Conservation (phyloP, 1,140 invertebrate species). For the Macrobrachium nipponense region DNA sequence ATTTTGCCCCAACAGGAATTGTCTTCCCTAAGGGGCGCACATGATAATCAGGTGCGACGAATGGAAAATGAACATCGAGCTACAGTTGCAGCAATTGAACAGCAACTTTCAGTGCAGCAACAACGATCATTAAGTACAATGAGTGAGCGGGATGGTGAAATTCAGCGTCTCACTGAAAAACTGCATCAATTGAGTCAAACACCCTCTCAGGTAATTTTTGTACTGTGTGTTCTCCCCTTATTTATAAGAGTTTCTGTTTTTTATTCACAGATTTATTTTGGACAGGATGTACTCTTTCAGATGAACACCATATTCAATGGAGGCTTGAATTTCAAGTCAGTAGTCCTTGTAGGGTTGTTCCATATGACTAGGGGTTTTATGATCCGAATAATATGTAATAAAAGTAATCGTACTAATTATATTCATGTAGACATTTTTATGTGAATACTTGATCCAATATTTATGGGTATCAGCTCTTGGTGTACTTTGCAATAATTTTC, state of each 20-base stretch:
- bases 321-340: too few species aligned
- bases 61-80: conserved; percentile 71
- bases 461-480: too few species aligned
- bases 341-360: too few species aligned
- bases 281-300: too few species aligned
- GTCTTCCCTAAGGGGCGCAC: conserved; percentile 13
- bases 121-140: conserved; percentile 81
- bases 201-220: conserved; percentile 35
- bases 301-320: too few species aligned
- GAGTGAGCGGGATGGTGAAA: conserved; percentile 85
- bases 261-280: not conserved
- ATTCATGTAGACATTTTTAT: too few species aligned
- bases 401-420: too few species aligned
- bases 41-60: conserved; percentile 40
- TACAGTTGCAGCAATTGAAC: conserved; percentile 74
- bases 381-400: too few species aligned
- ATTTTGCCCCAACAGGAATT: conserved; percentile 5
- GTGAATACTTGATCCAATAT: too few species aligned
- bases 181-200: conserved; percentile 72
- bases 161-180: conserved; percentile 75
- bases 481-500: too few species aligned
- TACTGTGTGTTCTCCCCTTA: not conserved
- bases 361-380: too few species aligned
- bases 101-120: conserved; percentile 82
- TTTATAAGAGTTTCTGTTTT: not conserved